Evolutionary conservation across 2,113 vertebrate species (phyloP), one percentile per base, ranked within the genome.

Genomic region (Chionodraco myersi): DNA sequence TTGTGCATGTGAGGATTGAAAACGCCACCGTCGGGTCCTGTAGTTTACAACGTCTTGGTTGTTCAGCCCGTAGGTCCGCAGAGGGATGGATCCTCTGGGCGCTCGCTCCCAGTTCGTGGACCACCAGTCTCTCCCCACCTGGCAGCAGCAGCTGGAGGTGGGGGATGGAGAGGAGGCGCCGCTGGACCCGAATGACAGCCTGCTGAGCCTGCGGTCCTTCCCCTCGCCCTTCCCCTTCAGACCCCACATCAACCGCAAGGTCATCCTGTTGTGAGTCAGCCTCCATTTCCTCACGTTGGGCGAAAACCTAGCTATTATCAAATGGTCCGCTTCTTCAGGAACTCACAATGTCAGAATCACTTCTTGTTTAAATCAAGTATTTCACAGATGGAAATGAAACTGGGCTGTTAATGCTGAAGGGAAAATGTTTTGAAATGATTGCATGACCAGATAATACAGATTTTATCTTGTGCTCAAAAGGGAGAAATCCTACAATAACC

Each of bases 61-160:
- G 84, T 84, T 85, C 36, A 68, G 72, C 49, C 57, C 15, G 12
- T 18, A 10, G 79, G 47, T 41, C 10, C 77, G 30, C 60, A 62
- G 81, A 48, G 85, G 64, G 91, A 99, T 99, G 98, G 98, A 99
- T 96, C 98, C 98, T 59, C 94, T 99, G 95, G 98, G 98, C 47
- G 97, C 98, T 75, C 97, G 97, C 88, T 98, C 97, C 57, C 96
- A 97, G 30, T 97, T 99, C 90, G 96, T 99, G 89, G 96, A 98
- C 73, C 71, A 97, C 87, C 96, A 97, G 60, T 95, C 91, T 36
- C 93, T 99, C 5, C 90, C 92, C 47, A 90, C 94, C 21, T 99
- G 98, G 98, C 88, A 95, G 69, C 93, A 95, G 89, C 86, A 86
- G 11, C 91, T 81, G 11, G 90, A 81, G 75, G 89, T 87, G 14